A percentile compares a stretch with the other conserved stretches of the same genome.
phyloP scores from a whole-genome alignment of 2,888 invertebrate species.

The Campoplex capitator region DNA sequence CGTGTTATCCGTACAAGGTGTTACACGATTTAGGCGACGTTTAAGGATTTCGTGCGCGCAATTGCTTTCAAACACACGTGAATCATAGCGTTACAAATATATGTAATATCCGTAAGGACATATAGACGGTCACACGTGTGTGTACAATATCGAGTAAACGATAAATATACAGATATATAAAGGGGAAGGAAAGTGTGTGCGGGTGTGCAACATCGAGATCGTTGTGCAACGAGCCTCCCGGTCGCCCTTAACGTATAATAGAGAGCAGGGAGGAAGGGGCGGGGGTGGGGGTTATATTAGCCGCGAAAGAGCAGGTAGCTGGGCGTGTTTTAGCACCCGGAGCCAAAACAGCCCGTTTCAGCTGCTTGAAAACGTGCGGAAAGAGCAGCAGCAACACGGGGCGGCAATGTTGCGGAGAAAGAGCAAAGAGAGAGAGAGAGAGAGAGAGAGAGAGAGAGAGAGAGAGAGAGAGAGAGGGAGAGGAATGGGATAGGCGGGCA shows the following conservation, averaged over 20 bases:
- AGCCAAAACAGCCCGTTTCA: slow-evolving; percentile 43
- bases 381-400: slow-evolving; percentile 40
- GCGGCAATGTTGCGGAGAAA: slow-evolving; percentile 31
- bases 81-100: slow-evolving; percentile 27
- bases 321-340: slow-evolving; percentile 68
- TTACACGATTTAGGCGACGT: slow-evolving; percentile 69
- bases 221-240: slow-evolving; percentile 28
- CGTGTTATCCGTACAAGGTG: slow-evolving; percentile 63
- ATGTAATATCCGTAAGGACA: neutral
- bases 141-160: slow-evolving; percentile 6
- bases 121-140: neutral
- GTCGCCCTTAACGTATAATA: slow-evolving; percentile 52
- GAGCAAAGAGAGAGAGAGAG: slow-evolving; percentile 30
- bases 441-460: slow-evolving; percentile 29
- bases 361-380: slow-evolving; percentile 61
- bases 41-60: slow-evolving; percentile 68
- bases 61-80: slow-evolving; percentile 48
- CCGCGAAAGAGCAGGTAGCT: slow-evolving; percentile 68
- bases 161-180: slow-evolving; percentile 3
- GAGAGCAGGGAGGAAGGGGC: neutral
- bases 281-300: slow-evolving; percentile 61
- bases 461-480: slow-evolving; percentile 29
- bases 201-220: slow-evolving; percentile 17
- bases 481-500: slow-evolving; percentile 42
- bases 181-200: neutral